Percentiles rank a stretch among this genome's conserved stretches.
Conservation (phyloP, 1,140 invertebrate species). For the Pseudobourletiella spinata region DNA sequence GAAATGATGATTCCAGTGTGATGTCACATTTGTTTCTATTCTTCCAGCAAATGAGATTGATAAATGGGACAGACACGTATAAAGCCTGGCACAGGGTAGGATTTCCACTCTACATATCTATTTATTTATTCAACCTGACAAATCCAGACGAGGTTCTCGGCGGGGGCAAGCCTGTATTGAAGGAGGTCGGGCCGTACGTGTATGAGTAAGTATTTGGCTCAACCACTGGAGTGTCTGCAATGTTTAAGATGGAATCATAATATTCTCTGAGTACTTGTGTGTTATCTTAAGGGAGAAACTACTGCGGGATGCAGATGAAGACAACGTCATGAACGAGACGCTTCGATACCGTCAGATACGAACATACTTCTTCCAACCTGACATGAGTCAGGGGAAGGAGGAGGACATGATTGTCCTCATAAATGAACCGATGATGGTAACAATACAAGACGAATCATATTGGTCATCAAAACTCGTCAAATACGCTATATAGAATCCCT, state of each 20-base stretch:
- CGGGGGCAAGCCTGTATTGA: conserved; percentile 43
- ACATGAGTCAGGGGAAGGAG: conserved; percentile 25
- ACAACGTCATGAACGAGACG: conserved; percentile 22
- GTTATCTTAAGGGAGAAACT: conserved; percentile 26
- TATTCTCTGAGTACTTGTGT: too few relatives aligned
- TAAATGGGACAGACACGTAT: conserved; percentile 29
- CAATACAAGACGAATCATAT: not conserved
- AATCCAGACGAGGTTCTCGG: conserved; percentile 43
- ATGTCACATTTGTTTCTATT: too few relatives aligned
- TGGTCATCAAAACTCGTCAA: not conserved
- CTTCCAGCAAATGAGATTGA: conserved; percentile 24
- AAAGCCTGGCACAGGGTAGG: conserved; percentile 42
- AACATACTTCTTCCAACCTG: conserved; percentile 24
- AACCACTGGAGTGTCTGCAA: too few relatives aligned
- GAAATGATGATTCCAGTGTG: too few relatives aligned
- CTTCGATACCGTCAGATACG: conserved; percentile 22
- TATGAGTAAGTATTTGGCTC: conserved; percentile 43
- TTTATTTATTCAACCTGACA: conserved; percentile 46
- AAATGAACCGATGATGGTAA: conserved; percentile 32
- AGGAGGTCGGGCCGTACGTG: conserved; percentile 46
- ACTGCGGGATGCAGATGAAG: conserved; percentile 21
- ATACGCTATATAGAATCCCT: not conserved
- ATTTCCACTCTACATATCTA: conserved; percentile 44
- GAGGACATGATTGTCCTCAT: conserved; percentile 23
- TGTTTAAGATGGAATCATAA: too few relatives aligned